These are phyloP conservation scores for Lindbergichthys nudifrons DNA, from an alignment of 2,797 vertebrate genomes.

Conservation along the genomic window DNA sequence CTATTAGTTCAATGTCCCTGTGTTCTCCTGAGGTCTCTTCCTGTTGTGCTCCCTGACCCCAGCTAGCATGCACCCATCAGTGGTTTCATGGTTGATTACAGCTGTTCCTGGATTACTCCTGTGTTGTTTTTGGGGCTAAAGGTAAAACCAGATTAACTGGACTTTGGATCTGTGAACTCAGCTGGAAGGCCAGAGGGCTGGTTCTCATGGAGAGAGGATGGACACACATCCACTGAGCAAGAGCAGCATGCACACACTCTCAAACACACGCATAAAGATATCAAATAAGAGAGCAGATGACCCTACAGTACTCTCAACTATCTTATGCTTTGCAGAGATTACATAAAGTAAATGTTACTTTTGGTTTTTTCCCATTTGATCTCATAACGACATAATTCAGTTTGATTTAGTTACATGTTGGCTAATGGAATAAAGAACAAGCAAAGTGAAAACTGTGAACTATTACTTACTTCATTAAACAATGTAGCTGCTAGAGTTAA, in stretches of 20 bases:
- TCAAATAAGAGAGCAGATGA: neutral
- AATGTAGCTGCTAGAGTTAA: neutral
- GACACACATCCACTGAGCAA: conserved; percentile 44
- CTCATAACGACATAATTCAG: neutral
- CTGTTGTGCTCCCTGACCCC: conserved; percentile 72
- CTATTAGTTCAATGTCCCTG: conserved; percentile 75
- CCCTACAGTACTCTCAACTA: neutral
- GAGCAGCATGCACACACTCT: conserved; percentile 7
- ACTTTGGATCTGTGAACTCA: conserved; percentile 84
- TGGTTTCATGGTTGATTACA: conserved; percentile 81
- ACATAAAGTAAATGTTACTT: neutral
- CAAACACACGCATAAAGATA: conserved; percentile 8
- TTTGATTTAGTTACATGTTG: neutral
- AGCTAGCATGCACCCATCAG: conserved; percentile 69
- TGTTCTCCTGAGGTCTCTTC: conserved; percentile 62
- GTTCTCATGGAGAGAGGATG: conserved; percentile 75
- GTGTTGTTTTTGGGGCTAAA: conserved; percentile 83
- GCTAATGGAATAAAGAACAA: neutral
- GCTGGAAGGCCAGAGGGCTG: conserved; percentile 77
- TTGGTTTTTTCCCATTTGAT: neutral
- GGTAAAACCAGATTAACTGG: conserved; percentile 83
- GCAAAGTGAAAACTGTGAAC: neutral
- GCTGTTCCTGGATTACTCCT: conserved; percentile 76
- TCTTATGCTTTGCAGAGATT: neutral
- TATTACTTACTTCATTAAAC: neutral